Conservation (phyloP, 1,140 invertebrate genomes). For the Ylistrum balloti region DNA sequence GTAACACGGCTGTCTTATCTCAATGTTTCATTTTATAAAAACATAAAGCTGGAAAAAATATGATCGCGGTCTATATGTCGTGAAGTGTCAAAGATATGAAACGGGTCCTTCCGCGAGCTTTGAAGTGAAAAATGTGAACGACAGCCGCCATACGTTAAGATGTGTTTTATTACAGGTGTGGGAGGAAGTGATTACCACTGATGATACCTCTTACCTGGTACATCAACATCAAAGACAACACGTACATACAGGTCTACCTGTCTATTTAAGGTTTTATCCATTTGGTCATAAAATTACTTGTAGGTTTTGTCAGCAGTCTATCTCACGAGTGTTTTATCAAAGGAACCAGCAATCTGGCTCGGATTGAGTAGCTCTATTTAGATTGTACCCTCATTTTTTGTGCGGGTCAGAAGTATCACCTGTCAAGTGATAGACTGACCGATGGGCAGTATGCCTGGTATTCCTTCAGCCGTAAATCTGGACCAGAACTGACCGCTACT, state of each 20-base stretch:
- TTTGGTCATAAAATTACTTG: neutral
- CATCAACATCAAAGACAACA: neutral
- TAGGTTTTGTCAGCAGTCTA: conserved; percentile 1
- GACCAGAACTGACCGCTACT: conserved; percentile 8
- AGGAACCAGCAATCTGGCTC: neutral
- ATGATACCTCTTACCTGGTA: neutral
- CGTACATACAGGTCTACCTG: neutral
- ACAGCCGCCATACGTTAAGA: neutral
- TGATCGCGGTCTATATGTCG: neutral
- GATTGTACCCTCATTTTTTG: conserved; percentile 27
- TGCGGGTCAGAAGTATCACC: neutral
- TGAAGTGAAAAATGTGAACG: neutral
- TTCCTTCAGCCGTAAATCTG: neutral
- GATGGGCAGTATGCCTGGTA: neutral
- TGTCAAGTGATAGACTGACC: conserved; percentile 11
- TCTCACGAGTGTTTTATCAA: neutral
- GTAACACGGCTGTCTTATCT: neutral
- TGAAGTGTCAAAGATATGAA: neutral
- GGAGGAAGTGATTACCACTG: neutral
- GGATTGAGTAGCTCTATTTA: neutral
- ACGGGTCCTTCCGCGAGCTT: neutral
- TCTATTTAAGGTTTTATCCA: neutral
- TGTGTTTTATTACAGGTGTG: neutral
- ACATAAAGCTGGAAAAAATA: neutral
- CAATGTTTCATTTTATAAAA: neutral